Conservation (phyloP, 2,888 invertebrate species). For the Macrophya annulata region DNA sequence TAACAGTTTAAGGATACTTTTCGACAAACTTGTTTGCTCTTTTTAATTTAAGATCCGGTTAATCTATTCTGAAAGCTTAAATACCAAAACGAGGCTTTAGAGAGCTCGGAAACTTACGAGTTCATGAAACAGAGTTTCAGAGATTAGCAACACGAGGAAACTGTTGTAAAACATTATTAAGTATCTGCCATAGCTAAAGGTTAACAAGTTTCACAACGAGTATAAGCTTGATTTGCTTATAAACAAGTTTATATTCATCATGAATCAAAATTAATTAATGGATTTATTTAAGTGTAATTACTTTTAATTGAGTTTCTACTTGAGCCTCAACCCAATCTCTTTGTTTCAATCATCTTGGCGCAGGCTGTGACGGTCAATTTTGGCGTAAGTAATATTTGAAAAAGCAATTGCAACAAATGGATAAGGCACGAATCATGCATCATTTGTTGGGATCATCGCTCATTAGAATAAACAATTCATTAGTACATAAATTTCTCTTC, state of each 20-base stretch:
- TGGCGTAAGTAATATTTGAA: conserved; percentile 71
- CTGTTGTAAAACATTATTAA: background rate
- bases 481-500: background rate
- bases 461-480: background rate
- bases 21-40: background rate
- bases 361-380: conserved; percentile 74
- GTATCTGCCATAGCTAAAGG: conserved; percentile 1
- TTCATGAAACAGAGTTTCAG: conserved; percentile 32
- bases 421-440: conserved; percentile 41
- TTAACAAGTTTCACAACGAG: conserved; percentile 5
- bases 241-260: background rate
- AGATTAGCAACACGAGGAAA: conserved; percentile 46
- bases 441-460: conserved; percentile 27
- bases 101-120: conserved; percentile 13
- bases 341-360: conserved; percentile 39
- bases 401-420: conserved; percentile 6
- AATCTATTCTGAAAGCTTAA: conserved; percentile 62
- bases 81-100: conserved; percentile 14
- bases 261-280: background rate
- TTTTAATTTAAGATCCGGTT: conserved; percentile 34
- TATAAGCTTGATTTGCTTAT: background rate
- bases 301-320: background rate
- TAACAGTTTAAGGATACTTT: background rate
- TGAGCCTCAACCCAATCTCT: background rate
- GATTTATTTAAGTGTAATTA: background rate